Evolutionary conservation across 2,797 vertebrate genomes (phyloP), one percentile per base, ranked within the genome.

Genomic region (Sebastiscus tertius): DNA sequence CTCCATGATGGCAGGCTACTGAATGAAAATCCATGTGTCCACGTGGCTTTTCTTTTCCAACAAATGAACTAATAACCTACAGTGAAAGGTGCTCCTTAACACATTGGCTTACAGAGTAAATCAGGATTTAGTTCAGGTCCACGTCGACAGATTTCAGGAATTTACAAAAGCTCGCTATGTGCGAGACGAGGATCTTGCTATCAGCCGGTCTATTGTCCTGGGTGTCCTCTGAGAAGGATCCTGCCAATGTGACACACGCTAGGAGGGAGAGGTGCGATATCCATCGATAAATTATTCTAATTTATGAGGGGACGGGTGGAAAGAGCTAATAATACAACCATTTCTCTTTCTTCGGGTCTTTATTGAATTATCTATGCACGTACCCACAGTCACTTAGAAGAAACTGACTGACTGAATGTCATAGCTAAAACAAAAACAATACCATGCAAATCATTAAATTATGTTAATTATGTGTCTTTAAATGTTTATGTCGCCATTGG

Each of bases 51-150:
- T 52, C 49, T 76, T 58, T 60, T 67, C 33, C 24, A 26, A 46
- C 61, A 83, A 83, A 89, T 75, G 2, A 84, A 81, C 67, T 27
- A 63, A 85, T 83, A 83, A 90, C 72, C 31, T 74, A 22, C 9
- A 46, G 66, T 7, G 49, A 72, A 82, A 79, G 8, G 22, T 77
- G 59, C 13, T 63, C 14, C 29, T 61, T 6, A 26, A 71, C 54
- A 73, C 31, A 14, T 58, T 10, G 22, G 26, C 60, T 80, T 42
- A 55, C 29, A 76, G 4, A 81, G 34, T 12, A 58, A 72, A 84
- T 88, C 31, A 27, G 52, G 77, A 82, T 89, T 89, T 75, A 59
- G 49, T 42, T 69, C 8, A 20, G 24, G 3, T 58, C 39, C 39
- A 16, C n/a, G 61, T 20, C n/a, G 42, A 63, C 59, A 49, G 72